phyloP scores from a whole-genome alignment of 1,140 invertebrate genomes.

The Panulirus ornatus region DNA sequence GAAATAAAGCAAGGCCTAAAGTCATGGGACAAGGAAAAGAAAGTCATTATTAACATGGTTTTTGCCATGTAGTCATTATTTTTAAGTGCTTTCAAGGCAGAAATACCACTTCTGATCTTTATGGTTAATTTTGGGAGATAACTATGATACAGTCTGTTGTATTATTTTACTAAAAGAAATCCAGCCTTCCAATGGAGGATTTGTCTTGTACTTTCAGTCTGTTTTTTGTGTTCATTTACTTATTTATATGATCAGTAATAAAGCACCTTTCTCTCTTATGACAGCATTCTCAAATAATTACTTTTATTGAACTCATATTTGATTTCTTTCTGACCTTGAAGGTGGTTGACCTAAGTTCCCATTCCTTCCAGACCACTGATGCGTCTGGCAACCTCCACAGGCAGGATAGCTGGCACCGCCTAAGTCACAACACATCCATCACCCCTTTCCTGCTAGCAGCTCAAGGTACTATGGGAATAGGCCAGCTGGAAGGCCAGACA shows the following conservation, averaged over 20 bases:
- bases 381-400: constrained; percentile 42
- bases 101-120: too few relatives aligned
- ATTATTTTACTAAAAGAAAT: too few relatives aligned
- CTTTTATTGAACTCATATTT: neutral
- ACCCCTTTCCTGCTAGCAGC: constrained; percentile 29
- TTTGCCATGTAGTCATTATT: too few relatives aligned
- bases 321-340: constrained; percentile 10
- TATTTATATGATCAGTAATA: neutral
- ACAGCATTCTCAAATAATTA: neutral
- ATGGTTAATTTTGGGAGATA: too few relatives aligned
- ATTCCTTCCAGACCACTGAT: constrained; percentile 61
- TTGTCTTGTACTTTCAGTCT: neutral
- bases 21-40: too few relatives aligned
- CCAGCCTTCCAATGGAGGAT: neutral
- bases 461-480: constrained; percentile 11
- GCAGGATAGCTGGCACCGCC: constrained; percentile 38
- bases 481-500: constrained; percentile 22
- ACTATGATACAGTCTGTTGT: too few relatives aligned
- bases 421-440: constrained; percentile 13
- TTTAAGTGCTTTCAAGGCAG: too few relatives aligned
- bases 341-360: constrained; percentile 59
- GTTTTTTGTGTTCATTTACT: neutral
- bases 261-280: neutral
- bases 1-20: too few relatives aligned
- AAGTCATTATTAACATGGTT: too few relatives aligned